These are phyloP conservation scores for Rhinopomastus cyanomelas DNA, from an alignment of 2,113 vertebrate genomes.

Conservation along the genomic window DNA sequence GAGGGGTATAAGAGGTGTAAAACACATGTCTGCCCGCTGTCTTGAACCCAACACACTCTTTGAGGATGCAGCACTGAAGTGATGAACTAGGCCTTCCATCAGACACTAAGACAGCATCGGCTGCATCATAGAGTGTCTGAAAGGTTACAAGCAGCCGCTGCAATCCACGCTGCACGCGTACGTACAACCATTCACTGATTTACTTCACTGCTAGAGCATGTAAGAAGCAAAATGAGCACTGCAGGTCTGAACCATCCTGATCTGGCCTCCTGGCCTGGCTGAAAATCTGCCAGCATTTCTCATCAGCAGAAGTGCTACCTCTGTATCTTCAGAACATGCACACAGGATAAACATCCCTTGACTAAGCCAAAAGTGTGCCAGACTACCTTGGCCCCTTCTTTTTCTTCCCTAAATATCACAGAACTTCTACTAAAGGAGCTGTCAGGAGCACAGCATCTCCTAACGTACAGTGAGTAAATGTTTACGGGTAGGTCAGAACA, in stretches of 20 bases:
- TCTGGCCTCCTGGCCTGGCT: neutral
- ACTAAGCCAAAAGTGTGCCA: neutral
- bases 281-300: neutral
- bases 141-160: neutral
- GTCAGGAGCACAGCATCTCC: neutral
- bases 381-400: neutral
- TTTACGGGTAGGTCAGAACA: neutral
- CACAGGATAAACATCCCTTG: neutral
- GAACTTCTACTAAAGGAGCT: neutral
- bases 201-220: neutral
- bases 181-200: neutral
- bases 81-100: neutral
- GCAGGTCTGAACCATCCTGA: neutral
- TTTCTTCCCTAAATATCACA: neutral
- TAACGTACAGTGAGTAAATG: neutral
- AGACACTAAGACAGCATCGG: neutral
- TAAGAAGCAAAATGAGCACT: neutral
- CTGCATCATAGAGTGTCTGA: neutral
- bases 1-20: neutral
- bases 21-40: neutral
- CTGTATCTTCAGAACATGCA: neutral
- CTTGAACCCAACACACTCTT: neutral
- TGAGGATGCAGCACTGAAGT: neutral
- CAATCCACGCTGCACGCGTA: neutral
- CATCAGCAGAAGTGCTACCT: neutral